Evolutionary conservation across 2,797 vertebrate genomes (phyloP), one percentile per base, ranked within the genome.

Genomic region (Acropternis orthonyx): DNA sequence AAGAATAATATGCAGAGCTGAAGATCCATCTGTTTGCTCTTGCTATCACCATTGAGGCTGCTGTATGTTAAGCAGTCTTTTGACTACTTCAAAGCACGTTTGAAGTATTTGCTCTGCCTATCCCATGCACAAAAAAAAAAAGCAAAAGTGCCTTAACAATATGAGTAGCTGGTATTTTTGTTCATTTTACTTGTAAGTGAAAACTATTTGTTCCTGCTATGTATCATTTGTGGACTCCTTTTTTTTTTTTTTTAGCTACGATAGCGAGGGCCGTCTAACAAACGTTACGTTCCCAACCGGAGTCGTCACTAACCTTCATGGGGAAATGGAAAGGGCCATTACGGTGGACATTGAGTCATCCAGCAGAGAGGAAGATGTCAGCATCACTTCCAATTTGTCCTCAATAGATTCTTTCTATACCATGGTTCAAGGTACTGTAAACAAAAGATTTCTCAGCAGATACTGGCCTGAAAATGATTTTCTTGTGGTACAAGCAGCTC

Each of bases 211-310:
- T 94, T 95, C 79, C 62, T 96, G 75, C 55, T 52, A 13, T 56
- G 77, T 80, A 91, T 95, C 23, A 80, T 80, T 91, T 94, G 46
- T 92, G 88, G 66, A 46, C 44, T 30, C 1, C 34, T 59, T 46
- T 22, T 16, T 14, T n/a, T 26, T 17, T 24, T 92, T 95, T 61
- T 96, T 78, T 96, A 99, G 99, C 97, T 99, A 99, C 2, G 99
- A 99, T 98, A 98, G 99, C 8, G 99, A 99, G 95, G 99, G 99
- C 24, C 98, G 98, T 83, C 98, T 99, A 80, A 99, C 99, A 92
- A 99, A 99, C 0, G 99, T 99, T 84, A 99, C 99, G 0, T 99
- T 99, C 96, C 99, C 99, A 62, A 99, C 99, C 3, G 99, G 99
- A 58, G 98, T 99, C 92, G 98, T 99, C 96, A 99, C 99, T 59